Evolutionary conservation across 1,140 invertebrate species (phyloP), one percentile per base, ranked within the genome.

Genomic region (Drosophila neocordata): DNA sequence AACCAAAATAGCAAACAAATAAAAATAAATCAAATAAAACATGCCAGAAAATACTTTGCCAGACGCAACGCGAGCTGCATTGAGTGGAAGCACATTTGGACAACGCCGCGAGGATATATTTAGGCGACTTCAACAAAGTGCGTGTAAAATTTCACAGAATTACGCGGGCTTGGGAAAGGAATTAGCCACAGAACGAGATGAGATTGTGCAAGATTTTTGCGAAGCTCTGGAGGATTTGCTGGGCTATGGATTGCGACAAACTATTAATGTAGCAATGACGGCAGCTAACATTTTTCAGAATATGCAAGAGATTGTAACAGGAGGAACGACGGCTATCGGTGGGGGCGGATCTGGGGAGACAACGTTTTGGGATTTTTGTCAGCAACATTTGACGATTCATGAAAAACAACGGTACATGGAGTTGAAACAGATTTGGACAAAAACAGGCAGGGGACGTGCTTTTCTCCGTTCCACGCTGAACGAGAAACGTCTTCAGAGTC

Each of bases 381-480:
- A 93, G 64, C 92, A 93, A 63, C 93, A 95, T 75, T 88, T 97
- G 41, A 97, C 95, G 15, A 94, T 94, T 87, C 96, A 97, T 89
- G 97, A 98, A 84, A 93, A 94, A 48, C 95, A 97, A 81, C 93
- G 97, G 37, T 97, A 96, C 89, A 92, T 93, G 41, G 92, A 95
- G 1, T 92, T 97, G 20, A 95, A 95, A 79, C 94, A 95, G 69
- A 94, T 97, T 9, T 94, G 93, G 81, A 96, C 95, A 13, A 96
- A 97, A 92, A 92, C 93, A 44, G 96, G 96, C 7, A 92, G 95
- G 44, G 96, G 95, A 1, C 92, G 96, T 78, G 96, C 97, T 3
- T 98, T 97, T 95, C 92, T 98, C 7, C 92, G 97, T 63, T 94
- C 96, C n/a, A 93, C 95, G 1, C 92, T 98, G 1, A 98, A 98